Base-by-base conservation (phyloP, 2,113 vertebrate genomes). In the Calcarius ornatus region DNA sequence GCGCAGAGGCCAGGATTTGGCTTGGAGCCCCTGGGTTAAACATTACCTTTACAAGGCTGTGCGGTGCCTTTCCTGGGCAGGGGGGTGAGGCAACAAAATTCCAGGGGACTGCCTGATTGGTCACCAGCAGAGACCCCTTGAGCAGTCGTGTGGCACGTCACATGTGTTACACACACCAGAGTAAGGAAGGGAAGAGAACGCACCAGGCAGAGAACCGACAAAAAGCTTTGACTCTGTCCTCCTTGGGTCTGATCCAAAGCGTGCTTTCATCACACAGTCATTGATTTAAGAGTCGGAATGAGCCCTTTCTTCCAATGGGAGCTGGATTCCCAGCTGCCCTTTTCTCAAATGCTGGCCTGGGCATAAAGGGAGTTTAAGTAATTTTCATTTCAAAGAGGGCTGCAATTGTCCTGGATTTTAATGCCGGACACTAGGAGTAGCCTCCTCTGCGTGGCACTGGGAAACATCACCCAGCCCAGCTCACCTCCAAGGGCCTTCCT, bases 351-450 rank as follows among this genome's bases (percentile, higher is more conserved):
- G 66, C 66, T 91, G 73, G 93, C 89, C 81, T 75, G 73, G 75
- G 38, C 75, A 85, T 81, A 92, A 80, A 91, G 50, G 50, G 42
- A 92, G n/a, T 81, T 71, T 54, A 85, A 94, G 94, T 77, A 91
- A 95, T 95, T 94, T 97, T 94, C 61, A 82, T 94, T 94, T 92
- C 93, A 94, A 94, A 95, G 87, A 90, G 27, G 33, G 16, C n/a
- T 92, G 59, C 57, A 37, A 73, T 69, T 81, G 45, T 57, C 73
- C 57, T 88, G 61, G 76, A 20, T 84, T 92, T 95, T 85, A 85
- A 72, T 65, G 75, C 53, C 0, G 7, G 90, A 91, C 78, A 71
- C 28, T 10, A 40, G 4, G 28, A 82, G 86, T 50, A 94, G 57
- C 45, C 48, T 91, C 65, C 61, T 68, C 70, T 33, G 10, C 0